phyloP scores from a whole-genome alignment of 2,797 vertebrate genomes.

The Catostomus latipinnis region DNA sequence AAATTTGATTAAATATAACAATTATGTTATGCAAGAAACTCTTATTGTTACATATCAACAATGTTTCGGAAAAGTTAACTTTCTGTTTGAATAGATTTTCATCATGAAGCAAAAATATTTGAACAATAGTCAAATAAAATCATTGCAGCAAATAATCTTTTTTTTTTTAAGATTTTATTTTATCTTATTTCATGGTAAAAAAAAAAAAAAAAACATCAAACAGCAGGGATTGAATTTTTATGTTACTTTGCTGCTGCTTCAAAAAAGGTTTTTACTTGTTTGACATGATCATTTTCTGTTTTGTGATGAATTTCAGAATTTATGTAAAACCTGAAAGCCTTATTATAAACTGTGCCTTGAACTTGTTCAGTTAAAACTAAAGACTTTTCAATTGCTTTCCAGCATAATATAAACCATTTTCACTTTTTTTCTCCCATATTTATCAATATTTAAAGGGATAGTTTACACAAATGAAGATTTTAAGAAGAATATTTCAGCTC shows the following conservation, averaged over 20 bases:
- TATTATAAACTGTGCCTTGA: conserved; percentile 50
- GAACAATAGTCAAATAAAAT: not conserved
- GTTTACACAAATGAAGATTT: no score
- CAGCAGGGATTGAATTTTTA: conserved; percentile 13
- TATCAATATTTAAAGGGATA: no score
- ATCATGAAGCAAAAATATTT: not conserved
- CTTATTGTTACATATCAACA: not conserved
- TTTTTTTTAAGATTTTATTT: not conserved
- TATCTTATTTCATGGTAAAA: conserved; percentile 22
- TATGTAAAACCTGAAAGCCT: conserved; percentile 9
- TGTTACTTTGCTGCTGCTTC: not conserved
- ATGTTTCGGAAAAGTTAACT: not conserved
- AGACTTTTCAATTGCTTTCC: not conserved
- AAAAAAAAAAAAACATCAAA: not conserved
- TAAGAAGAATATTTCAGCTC: no score
- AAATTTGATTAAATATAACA: not conserved
- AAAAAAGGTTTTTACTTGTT: conserved; percentile 1
- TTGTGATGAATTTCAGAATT: conserved; percentile 28
- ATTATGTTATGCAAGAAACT: no score
- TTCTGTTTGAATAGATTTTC: not conserved
- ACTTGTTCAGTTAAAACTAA: conserved; percentile 39
- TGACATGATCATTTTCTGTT: conserved; percentile 27
- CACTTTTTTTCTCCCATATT: no score
- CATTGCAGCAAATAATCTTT: not conserved
- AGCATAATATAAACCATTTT: not conserved